These are phyloP conservation scores for Antheraea pernyi DNA, from an alignment of 1,140 invertebrate genomes.

Conservation along the genomic window DNA sequence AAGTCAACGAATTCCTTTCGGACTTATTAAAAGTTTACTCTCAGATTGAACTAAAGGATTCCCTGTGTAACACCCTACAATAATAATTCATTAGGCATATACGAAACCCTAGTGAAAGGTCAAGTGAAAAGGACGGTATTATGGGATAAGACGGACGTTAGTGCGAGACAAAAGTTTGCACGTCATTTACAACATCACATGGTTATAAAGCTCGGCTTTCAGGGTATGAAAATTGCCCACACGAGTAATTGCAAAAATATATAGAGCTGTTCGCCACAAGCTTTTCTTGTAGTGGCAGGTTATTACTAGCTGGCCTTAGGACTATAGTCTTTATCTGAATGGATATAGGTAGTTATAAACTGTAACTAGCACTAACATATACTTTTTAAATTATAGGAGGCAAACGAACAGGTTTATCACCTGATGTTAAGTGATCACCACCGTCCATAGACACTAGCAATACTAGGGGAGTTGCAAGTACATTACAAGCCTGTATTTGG, in stretches of 20 bases:
- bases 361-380: too few species aligned
- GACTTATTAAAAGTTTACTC: constrained; percentile 23
- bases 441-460: too few species aligned
- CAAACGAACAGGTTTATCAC: too few species aligned
- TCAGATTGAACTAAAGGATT: constrained; percentile 30
- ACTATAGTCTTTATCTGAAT: too few species aligned
- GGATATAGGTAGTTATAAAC: too few species aligned
- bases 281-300: neutral
- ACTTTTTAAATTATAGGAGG: too few species aligned
- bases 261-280: constrained; percentile 27
- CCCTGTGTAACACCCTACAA: constrained; percentile 14
- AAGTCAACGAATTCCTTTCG: constrained; percentile 12
- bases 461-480: too few species aligned
- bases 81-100: constrained; percentile 33
- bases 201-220: constrained; percentile 46
- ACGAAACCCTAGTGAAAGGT: constrained; percentile 29
- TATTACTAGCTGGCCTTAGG: too few species aligned
- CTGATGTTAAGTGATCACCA: too few species aligned
- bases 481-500: too few species aligned
- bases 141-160: constrained; percentile 15
- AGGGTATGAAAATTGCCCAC: constrained; percentile 48
- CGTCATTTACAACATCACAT: constrained; percentile 57
- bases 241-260: constrained; percentile 46
- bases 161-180: constrained; percentile 31
- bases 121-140: constrained; percentile 25